phyloP scores from a whole-genome alignment of 2,113 vertebrate genomes.

The Prochilodus magdalenae region DNA sequence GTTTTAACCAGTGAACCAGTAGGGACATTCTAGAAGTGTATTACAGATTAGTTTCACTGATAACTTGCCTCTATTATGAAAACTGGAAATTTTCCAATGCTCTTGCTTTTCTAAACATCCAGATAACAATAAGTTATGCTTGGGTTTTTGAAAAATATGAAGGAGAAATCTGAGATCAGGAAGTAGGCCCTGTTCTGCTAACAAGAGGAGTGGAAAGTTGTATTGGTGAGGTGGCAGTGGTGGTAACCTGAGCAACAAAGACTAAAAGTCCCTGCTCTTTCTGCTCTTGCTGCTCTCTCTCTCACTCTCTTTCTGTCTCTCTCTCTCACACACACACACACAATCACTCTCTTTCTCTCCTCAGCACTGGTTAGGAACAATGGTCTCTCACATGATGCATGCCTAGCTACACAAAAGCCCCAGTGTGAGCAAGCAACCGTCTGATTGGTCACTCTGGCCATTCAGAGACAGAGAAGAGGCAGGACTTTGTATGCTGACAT shows the following conservation, averaged over 20 bases:
- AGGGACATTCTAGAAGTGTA: neutral
- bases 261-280: slow-evolving; percentile 15
- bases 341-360: neutral
- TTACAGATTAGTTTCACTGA: neutral
- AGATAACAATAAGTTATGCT: neutral
- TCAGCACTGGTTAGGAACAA: slow-evolving; percentile 34
- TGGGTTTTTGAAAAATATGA: neutral
- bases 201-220: slow-evolving; percentile 34
- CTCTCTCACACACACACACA: slow-evolving; percentile 33
- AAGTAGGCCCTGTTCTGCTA: slow-evolving; percentile 10
- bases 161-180: neutral
- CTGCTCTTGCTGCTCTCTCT: too few relatives aligned
- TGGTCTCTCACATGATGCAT: slow-evolving; percentile 44
- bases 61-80: neutral
- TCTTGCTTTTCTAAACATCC: neutral
- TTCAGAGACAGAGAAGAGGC: slow-evolving; percentile 13
- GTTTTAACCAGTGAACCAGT: neutral
- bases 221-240: neutral
- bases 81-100: neutral
- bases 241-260: slow-evolving; percentile 23
- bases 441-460: slow-evolving; percentile 12
- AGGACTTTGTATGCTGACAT: slow-evolving; percentile 17
- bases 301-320: too few relatives aligned
- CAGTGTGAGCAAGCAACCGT: slow-evolving; percentile 23
- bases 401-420: slow-evolving; percentile 27